Evolutionary conservation across 2,797 vertebrate genomes (phyloP), one percentile per base, ranked within the genome.

Genomic region (Oryzias dopingdopingensis): DNA sequence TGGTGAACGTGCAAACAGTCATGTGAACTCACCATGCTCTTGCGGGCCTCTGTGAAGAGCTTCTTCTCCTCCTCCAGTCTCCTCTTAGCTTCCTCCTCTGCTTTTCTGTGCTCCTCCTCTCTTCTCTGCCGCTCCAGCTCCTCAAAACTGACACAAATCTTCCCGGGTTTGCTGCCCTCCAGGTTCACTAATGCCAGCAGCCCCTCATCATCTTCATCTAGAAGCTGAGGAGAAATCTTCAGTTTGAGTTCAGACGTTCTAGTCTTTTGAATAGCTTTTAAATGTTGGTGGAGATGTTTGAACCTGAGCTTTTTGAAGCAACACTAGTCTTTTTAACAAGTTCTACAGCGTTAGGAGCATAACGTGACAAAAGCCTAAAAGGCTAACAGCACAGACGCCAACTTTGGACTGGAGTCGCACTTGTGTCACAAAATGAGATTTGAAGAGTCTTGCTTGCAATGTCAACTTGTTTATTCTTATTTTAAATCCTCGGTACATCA

Each of bases 101-200:
- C 90, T 60, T 69, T 92, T 71, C 62, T 91, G 59, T 93, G 91
- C 72, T 92, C 92, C 24, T 92, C 92, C 65, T 91, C 90, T 59
- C 80, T 88, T 20, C 93, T 89, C 67, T 93, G 92, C 43, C 87
- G 90, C 59, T 93, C 90, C 78, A 94, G 74, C 42, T 94, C 93
- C 75, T 94, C 93, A 49, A 94, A 94, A 66, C 93, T 93, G 72
- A 86, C 88, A 13, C 90, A 90, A 45, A 94, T 85, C 81, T 93
- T 94, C 14, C 93, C 93, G 0, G 93, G 93, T 49, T 87, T 57
- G 44, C 58, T 85, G 29, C 88, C 85, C 53, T 94, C 93, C 59
- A 90, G 76, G 70, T 89, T 91, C 40, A 93, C 73, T 72, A 90
- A 67, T 52, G 92, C 90, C 76, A 91, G 82, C 65, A 89, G 73